Evolutionary conservation across 2,888 invertebrate species (phyloP).

Genomic region (Philereme transversata): DNA sequence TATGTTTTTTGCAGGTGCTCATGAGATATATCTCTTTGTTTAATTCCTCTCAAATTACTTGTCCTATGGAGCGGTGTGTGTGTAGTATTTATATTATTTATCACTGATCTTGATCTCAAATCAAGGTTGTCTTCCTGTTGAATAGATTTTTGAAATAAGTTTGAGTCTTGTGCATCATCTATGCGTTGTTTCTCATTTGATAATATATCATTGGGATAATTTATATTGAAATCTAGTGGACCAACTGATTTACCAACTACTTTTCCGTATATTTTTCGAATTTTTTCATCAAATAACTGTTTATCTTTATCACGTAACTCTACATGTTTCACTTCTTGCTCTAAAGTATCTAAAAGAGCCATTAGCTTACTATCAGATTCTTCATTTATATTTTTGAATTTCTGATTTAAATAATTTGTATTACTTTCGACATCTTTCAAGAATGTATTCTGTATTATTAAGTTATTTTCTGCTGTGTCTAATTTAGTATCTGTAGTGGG

Average conservation of each 20-base stretch:
- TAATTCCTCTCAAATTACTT: constrained; percentile 21
- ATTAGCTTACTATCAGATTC: constrained; percentile 57
- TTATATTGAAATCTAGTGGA: constrained; percentile 20
- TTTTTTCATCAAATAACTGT: constrained; percentile 62
- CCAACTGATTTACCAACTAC: constrained; percentile 46
- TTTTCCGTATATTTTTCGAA: constrained; percentile 63
- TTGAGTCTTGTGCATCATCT: constrained; percentile 12
- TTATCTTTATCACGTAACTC: constrained; percentile 56
- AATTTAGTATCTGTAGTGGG: constrained; percentile 38
- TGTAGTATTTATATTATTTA: too few relatives aligned
- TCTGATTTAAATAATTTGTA: constrained; percentile 27
- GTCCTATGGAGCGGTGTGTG: background rate
- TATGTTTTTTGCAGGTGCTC: constrained; percentile 15
- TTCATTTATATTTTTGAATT: constrained; percentile 39
- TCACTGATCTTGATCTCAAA: constrained; percentile 11
- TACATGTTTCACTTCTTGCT: constrained; percentile 60
- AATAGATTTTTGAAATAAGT: constrained; percentile 19
- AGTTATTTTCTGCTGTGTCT: constrained; percentile 44
- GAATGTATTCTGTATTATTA: constrained; percentile 41
- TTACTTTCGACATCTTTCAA: constrained; percentile 27
- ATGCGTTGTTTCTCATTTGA: constrained; percentile 1
- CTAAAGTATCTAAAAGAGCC: constrained; percentile 58
- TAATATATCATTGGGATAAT: constrained; percentile 6
- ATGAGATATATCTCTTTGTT: constrained; percentile 22
- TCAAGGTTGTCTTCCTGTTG: constrained; percentile 23